phyloP scores from a whole-genome alignment of 53 echinoderm and acorn worm genomes.

The Echinometra lucunter region DNA sequence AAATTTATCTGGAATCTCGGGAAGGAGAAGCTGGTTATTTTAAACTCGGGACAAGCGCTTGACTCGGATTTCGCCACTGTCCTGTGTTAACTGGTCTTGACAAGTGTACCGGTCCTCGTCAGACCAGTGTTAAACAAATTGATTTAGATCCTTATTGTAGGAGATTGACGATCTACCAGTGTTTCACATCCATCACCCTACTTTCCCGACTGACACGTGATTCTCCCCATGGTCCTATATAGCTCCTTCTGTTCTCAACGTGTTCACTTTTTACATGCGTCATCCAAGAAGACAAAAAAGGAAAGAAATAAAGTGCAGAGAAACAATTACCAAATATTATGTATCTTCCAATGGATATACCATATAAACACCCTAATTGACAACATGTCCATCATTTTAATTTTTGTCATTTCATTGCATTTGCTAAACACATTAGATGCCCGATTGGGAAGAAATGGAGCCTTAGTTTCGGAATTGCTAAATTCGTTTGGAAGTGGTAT shows the following conservation, averaged over 20 bases:
- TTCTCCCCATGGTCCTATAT: slow-evolving; percentile 23
- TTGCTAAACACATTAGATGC: slow-evolving; percentile 22
- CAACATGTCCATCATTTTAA: slow-evolving; percentile 6
- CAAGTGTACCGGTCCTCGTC: not conserved
- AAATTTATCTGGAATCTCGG: slow-evolving; percentile 32
- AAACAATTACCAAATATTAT: not conserved
- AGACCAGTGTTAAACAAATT: slow-evolving; percentile 68
- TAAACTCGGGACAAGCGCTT: slow-evolving; percentile 40
- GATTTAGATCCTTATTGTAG: slow-evolving; percentile 61
- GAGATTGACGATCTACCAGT: slow-evolving; percentile 39
- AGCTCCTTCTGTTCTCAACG: not conserved
- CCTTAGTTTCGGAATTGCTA: not conserved
- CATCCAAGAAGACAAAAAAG: not conserved
- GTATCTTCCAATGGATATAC: slow-evolving; percentile 27
- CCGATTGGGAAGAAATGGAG: not conserved
- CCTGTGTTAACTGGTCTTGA: not conserved
- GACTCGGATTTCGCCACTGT: slow-evolving; percentile 34
- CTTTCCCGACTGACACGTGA: slow-evolving; percentile 15
- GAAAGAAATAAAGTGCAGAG: not conserved
- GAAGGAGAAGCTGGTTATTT: slow-evolving; percentile 1
- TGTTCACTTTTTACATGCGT: not conserved
- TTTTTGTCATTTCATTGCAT: not conserved
- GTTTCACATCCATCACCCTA: slow-evolving; percentile 49
- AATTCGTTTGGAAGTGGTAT: not conserved
- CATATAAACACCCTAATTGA: slow-evolving; percentile 12